Evolutionary conservation across 1,140 invertebrate species (phyloP).

Genomic region (Drosophila seguyi): DNA sequence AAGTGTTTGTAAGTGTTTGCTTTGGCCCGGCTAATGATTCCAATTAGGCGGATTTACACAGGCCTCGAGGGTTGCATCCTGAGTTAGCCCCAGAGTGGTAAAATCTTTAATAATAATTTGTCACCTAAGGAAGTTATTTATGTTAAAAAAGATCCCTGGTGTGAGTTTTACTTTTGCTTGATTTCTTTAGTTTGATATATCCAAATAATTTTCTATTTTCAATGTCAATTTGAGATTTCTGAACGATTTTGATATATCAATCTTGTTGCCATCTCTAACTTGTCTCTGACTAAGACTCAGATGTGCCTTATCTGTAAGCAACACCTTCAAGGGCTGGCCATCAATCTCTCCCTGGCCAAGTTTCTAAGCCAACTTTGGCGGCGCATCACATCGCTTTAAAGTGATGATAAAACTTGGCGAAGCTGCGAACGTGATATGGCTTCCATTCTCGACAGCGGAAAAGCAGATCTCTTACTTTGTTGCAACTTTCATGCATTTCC

Average conservation of each 20-base stretch:
- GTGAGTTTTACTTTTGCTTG: not conserved
- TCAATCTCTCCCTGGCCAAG: conserved; percentile 35
- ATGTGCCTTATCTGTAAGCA: conserved; percentile 20
- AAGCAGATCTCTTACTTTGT: conserved; percentile 38
- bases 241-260: not conserved
- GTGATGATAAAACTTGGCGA: conserved; percentile 34
- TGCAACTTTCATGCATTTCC: conserved; percentile 53
- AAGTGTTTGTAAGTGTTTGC: conserved; percentile 39
- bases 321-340: conserved; percentile 19
- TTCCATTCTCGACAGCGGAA: conserved; percentile 2
- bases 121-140: not conserved
- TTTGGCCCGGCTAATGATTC: conserved; percentile 62
- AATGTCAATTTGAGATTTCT: no score
- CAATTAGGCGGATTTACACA: conserved; percentile 61
- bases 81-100: no score
- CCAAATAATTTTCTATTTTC: not conserved
- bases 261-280: not conserved
- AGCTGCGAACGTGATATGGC: conserved; percentile 27
- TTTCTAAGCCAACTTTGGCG: conserved; percentile 40
- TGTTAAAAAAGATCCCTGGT: not conserved
- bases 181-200: not conserved
- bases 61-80: not conserved
- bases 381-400: conserved; percentile 31
- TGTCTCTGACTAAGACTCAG: not conserved
- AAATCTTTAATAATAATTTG: not conserved